These are phyloP conservation scores for Oscheius sp. DNA, from an alignment of 2,888 invertebrate genomes.

Conservation along the genomic window DNA sequence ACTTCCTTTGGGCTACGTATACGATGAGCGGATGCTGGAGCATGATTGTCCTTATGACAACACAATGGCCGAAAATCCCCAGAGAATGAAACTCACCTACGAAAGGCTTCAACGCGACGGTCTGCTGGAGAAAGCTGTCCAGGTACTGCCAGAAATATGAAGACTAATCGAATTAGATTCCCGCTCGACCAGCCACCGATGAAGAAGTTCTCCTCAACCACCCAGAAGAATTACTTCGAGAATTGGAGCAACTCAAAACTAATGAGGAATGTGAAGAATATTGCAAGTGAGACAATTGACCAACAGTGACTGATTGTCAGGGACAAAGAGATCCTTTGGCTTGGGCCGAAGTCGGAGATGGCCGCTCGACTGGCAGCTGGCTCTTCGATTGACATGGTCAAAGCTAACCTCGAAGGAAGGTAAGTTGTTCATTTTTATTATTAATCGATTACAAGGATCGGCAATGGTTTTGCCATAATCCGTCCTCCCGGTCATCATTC, in stretches of 20 bases:
- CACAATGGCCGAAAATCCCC: constrained; percentile 60
- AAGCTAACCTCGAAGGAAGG: constrained; percentile 50
- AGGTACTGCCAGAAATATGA: constrained; percentile 36
- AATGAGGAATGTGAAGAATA: constrained; percentile 57
- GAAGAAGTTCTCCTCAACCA: constrained; percentile 57
- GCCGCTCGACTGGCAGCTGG: constrained; percentile 60
- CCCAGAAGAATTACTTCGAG: constrained; percentile 49
- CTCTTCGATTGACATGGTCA: constrained; percentile 57
- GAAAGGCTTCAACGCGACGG: constrained; percentile 52
- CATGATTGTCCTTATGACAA: constrained; percentile 60
- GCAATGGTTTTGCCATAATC: constrained; percentile 93
- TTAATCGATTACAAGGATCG: constrained; percentile 38
- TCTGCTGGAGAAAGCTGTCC: constrained; percentile 46
- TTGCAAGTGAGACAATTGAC: constrained; percentile 42
- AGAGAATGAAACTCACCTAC: constrained; percentile 58
- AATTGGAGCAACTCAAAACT: constrained; percentile 46
- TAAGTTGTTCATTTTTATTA: constrained; percentile 15
- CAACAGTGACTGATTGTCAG: constrained; percentile 7
- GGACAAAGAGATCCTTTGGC: constrained; percentile 61
- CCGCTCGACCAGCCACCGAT: constrained; percentile 58
- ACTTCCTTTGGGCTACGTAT: constrained; percentile 56
- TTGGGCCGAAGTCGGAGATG: constrained; percentile 49
- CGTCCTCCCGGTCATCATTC: constrained; percentile 91
- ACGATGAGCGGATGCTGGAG: constrained; percentile 62
- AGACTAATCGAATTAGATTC: constrained; percentile 42